Conservation (phyloP, 1,140 invertebrate species). For the Leptestheria dahalacensis region DNA sequence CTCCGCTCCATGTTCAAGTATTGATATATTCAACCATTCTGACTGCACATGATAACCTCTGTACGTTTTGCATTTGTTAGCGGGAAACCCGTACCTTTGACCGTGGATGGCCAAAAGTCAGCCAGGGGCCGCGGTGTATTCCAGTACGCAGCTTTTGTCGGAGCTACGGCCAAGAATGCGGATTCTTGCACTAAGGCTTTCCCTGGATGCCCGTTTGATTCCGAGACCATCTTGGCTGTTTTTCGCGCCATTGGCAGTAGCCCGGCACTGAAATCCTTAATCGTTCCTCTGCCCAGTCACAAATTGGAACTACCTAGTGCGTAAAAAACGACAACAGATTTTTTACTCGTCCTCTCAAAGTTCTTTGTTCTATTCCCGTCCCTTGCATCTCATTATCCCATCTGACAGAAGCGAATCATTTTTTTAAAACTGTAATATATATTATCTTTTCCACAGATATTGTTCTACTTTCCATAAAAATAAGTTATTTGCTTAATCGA, state of each 20-base stretch:
- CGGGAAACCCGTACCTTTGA: slow-evolving; percentile 11
- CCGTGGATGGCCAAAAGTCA: slow-evolving; percentile 7
- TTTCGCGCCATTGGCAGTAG: slow-evolving; percentile 13
- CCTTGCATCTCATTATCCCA: too few relatives aligned
- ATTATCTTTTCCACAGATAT: too few relatives aligned
- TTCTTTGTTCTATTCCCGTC: too few relatives aligned
- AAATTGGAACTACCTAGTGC: slow-evolving; percentile 6
- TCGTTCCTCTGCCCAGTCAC: slow-evolving; percentile 7
- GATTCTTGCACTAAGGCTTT: slow-evolving; percentile 13
- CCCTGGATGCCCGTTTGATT: slow-evolving; percentile 11
- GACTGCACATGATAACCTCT: neutral
- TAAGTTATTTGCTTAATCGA: too few relatives aligned
- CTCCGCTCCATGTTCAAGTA: slow-evolving; percentile 14
- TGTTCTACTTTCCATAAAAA: too few relatives aligned
- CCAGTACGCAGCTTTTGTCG: slow-evolving; percentile 14
- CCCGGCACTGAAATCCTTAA: slow-evolving; percentile 10
- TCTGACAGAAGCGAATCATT: too few relatives aligned
- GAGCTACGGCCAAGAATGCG: slow-evolving; percentile 13
- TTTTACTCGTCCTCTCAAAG: too few relatives aligned
- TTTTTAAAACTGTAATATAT: too few relatives aligned
- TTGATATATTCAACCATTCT: neutral
- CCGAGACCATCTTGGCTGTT: slow-evolving; percentile 9
- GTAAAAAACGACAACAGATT: too few relatives aligned
- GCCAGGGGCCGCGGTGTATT: slow-evolving; percentile 12
- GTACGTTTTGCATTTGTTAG: neutral